These are phyloP conservation scores for Daphoenositta chrysoptera DNA, from an alignment of 2,113 vertebrate genomes.

Conservation along the genomic window DNA sequence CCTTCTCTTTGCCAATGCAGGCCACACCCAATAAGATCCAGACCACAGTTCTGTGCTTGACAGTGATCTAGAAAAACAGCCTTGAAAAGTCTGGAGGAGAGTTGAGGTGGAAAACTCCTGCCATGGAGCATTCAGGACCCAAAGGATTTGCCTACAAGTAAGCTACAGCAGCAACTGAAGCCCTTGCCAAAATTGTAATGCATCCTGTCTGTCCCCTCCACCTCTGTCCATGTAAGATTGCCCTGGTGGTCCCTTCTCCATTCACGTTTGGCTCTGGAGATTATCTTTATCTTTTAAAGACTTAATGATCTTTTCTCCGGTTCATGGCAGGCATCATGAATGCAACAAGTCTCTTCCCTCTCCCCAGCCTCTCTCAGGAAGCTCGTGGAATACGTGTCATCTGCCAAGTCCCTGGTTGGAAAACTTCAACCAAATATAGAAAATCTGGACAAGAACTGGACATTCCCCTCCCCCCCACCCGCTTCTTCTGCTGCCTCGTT, in stretches of 20 bases:
- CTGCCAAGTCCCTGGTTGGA: constrained; percentile 36
- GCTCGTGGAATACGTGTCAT: neutral
- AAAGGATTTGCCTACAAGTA: neutral
- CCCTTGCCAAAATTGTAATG: neutral
- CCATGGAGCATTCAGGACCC: neutral
- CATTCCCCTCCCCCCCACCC: too few relatives aligned
- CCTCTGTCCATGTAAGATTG: neutral
- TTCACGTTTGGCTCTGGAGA: neutral
- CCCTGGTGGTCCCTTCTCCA: neutral
- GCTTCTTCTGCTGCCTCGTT: neutral
- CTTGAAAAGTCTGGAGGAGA: neutral
- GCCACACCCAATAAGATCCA: fast-evolving
- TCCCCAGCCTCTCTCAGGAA: constrained; percentile 12
- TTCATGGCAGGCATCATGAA: neutral
- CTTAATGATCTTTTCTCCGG: neutral
- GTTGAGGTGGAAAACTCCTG: neutral
- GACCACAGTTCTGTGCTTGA: neutral
- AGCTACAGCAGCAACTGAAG: neutral
- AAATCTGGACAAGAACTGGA: constrained; percentile 23
- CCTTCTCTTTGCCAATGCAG: neutral
- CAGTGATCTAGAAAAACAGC: neutral
- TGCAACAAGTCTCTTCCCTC: neutral
- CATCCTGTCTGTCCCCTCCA: neutral
- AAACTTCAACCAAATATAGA: constrained; percentile 53
- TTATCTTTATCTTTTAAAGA: neutral